Conservation (phyloP, 1,140 invertebrate genomes). For the Drosophila grimshawi region DNA sequence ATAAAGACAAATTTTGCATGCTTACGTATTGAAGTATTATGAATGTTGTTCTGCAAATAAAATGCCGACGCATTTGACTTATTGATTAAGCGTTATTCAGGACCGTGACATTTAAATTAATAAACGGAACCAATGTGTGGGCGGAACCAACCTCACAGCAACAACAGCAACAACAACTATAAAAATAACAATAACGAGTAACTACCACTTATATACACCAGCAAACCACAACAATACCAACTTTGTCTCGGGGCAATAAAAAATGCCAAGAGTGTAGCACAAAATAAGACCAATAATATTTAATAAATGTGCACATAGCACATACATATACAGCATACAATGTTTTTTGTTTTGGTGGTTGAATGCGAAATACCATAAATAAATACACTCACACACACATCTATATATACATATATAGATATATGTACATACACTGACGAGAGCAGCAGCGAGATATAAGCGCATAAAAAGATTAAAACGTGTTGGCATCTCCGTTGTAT, state of each 20-base stretch:
- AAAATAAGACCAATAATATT: slow-evolving; percentile 82
- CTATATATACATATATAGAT: slow-evolving; percentile 1
- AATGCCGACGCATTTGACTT: slow-evolving; percentile 39
- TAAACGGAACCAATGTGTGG: slow-evolving; percentile 53
- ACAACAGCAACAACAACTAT: slow-evolving; percentile 17
- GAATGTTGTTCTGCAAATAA: slow-evolving; percentile 9
- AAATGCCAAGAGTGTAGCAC: slow-evolving; percentile 73
- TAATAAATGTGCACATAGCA: slow-evolving; percentile 70
- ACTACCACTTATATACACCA: slow-evolving; percentile 11
- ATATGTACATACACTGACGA: slow-evolving; percentile 9
- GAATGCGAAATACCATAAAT: slow-evolving; percentile 76
- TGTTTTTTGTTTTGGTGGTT: slow-evolving; percentile 66
- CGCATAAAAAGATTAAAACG: slow-evolving; percentile 59
- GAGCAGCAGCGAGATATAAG: slow-evolving; percentile 32
- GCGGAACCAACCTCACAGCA: slow-evolving; percentile 11
- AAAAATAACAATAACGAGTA: slow-evolving; percentile 15
- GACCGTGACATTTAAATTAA: slow-evolving; percentile 68
- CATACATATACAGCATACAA: slow-evolving; percentile 26
- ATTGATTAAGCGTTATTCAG: slow-evolving; percentile 78
- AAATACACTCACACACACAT: slow-evolving; percentile 55
- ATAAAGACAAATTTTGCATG: too few relatives aligned
- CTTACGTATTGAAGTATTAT: too few relatives aligned
- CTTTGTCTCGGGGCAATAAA: slow-evolving; percentile 61
- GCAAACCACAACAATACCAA: slow-evolving; percentile 33
- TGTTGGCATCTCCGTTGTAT: slow-evolving; percentile 54